Base-by-base conservation (phyloP, 2,888 invertebrate species). In the Dorcus hopei region DNA sequence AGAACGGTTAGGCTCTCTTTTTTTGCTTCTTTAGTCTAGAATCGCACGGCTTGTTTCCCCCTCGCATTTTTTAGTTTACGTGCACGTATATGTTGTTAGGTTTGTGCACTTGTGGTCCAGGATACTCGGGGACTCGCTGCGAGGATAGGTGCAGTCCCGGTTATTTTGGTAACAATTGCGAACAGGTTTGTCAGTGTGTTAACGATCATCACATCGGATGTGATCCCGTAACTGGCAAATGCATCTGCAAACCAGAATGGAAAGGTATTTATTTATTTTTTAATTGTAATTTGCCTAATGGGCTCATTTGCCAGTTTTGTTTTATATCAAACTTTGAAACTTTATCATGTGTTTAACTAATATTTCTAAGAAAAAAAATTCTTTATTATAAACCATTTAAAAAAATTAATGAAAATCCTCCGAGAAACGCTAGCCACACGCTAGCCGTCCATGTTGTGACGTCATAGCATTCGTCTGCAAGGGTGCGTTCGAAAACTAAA, bases 221-320 rank as follows among this genome's bases (percentile, higher is more conserved):
- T 75, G 88, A 96, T 78, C 85, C 91, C 65, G 82, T 87, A 57
- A 91, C 90, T 58, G 98, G 98, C 3, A 83, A 84, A 68, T 98
- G 97, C 77, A 80, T 85, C 65, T 95, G 95, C 80, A 88, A 89
- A 73, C 82, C 84, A 58, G 85, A 85, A 60, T 93, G 90, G 89
- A 84, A 87, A 87, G 93, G 93, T 93, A 82, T 33, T 33, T 33
- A 7, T 9, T n/a, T 38, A 14, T 14, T 38, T 38, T 49, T 23
- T 14, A n/a, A 11, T 51, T 39, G 14, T 54, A 49, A 9, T 19
- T 19, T 19, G 19, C 14, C 14, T 14, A 14, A 14, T 14, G 14
- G 14, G 14, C 14, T 14, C 14, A 14, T 14, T 14, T 14, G 14
- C 14, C 14, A 14, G 14, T 14, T 14, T 14, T 14, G 14, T 14